Base-by-base conservation (phyloP, 2,888 invertebrate species). In the Eueremaeus valkanovi region DNA sequence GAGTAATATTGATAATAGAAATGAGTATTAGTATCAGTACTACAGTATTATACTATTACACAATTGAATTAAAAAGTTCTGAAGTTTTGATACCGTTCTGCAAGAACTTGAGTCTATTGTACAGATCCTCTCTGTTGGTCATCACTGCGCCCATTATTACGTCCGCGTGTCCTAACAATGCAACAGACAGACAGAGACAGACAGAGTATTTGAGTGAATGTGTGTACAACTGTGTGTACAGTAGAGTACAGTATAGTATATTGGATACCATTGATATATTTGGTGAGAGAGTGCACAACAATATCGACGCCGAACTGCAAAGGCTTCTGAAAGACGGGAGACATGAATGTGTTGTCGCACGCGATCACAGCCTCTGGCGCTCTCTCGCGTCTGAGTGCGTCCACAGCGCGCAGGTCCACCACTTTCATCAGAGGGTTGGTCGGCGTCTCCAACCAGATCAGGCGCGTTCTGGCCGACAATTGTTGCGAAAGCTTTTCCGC, bases 291-390 rank as follows among this genome's bases (percentile, higher is more conserved):
- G 84, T 98, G 95, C 80, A 93, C 85, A 1, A 90, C 91, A 74
- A 97, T 85, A 83, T 99, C 96, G 0, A 93, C 96, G 0, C 97
- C 98, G 45, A 95, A 86, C 31, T 90, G 89, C 74, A 99, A 84
- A 0, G 98, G 98, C 76, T 90, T 87, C 90, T 97, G 94, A 79
- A 93, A 90, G 82, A 94, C 95, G 0, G 93, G 88, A 0, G 95
- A 92, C 79, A 94, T 86, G 84, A 98, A 97, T 21, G 97, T 97
- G 83, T 96, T 98, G 84, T 98, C 96, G 0, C 95, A 92, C 0
- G 90, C 90, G 31, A 95, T 85, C 79, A 92, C 85, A 55, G 93
- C 85, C 68, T 88, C 85, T 42, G 81, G 80, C 72, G 86, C 83
- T 36, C 68, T 55, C 49, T 80, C 80, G 66, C 85, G 84, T 81